phyloP scores from a whole-genome alignment of 1,140 invertebrate genomes.

The Frieseomelitta varia region DNA sequence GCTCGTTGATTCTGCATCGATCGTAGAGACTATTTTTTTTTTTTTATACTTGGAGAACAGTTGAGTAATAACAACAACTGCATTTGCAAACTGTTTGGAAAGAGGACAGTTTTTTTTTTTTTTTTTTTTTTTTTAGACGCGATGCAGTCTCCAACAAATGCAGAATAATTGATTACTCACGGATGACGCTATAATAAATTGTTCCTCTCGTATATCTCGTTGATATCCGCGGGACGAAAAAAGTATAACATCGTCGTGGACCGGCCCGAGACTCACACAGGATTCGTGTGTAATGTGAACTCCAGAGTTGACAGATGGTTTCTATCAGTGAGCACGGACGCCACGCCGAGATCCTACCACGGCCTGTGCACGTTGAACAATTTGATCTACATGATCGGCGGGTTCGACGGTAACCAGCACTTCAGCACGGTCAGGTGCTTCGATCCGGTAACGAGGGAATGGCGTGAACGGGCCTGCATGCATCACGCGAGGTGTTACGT shows the following conservation, averaged over 20 bases:
- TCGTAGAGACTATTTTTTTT: too few species aligned
- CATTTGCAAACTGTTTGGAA: too few species aligned
- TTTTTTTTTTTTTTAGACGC: too few species aligned
- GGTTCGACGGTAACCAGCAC: constrained; percentile 88
- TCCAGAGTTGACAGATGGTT: constrained; percentile 85
- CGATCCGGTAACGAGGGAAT: constrained; percentile 85
- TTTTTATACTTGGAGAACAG: too few species aligned
- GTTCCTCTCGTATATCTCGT: not conserved
- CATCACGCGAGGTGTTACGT: constrained; percentile 89
- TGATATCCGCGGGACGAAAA: not conserved
- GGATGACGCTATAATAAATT: too few species aligned
- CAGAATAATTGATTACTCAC: too few species aligned
- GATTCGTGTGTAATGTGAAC: constrained; percentile 45
- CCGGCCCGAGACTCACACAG: constrained; percentile 28
- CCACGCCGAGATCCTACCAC: constrained; percentile 88
- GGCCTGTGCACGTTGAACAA: constrained; percentile 87
- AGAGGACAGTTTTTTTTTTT: too few species aligned
- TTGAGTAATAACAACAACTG: too few species aligned
- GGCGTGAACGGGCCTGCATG: constrained; percentile 89
- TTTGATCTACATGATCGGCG: constrained; percentile 90
- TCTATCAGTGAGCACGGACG: constrained; percentile 84
- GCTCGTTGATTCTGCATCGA: too few species aligned
- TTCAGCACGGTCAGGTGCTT: constrained; percentile 88
- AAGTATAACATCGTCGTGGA: not conserved
- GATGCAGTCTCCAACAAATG: too few species aligned